Conservation (phyloP, 2,797 vertebrate species). For the Thamnophis elegans region DNA sequence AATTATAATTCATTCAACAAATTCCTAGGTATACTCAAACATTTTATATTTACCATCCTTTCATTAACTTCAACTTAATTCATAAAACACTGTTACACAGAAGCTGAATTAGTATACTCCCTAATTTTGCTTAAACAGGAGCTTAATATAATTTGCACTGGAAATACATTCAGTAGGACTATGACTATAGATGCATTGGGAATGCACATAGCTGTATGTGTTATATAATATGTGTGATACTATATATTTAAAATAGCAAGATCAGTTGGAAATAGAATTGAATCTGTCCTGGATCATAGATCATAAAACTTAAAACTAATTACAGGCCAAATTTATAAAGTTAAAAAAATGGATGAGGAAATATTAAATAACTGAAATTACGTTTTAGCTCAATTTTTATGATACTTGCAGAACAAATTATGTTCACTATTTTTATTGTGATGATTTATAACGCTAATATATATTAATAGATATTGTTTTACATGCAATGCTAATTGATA, state of each 20-base stretch:
- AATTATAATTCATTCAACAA: not conserved
- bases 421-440: not conserved
- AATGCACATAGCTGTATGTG: not conserved
- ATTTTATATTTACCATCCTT: not conserved
- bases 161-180: not conserved
- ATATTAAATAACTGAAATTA: not conserved
- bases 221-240: not conserved
- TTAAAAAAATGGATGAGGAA: slow-evolving; percentile 32
- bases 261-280: not conserved
- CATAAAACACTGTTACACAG: not conserved
- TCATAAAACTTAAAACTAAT: slow-evolving; percentile 21
- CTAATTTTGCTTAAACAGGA: not conserved
- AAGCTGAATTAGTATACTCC: not conserved
- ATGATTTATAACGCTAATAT: not conserved
- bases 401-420: not conserved
- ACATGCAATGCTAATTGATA: not conserved
- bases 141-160: not conserved
- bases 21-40: slow-evolving; percentile 20
- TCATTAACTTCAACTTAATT: not conserved
- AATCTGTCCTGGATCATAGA: slow-evolving; percentile 9
- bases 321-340: not conserved
- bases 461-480: not conserved
- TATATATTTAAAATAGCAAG: not conserved
- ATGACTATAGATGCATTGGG: not conserved
- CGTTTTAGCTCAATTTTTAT: slow-evolving; percentile 4